A percentile compares a stretch with the other conserved stretches of the same genome.
Conservation (phyloP, 2,888 invertebrate species). For the Alloscopus bannaensis region DNA sequence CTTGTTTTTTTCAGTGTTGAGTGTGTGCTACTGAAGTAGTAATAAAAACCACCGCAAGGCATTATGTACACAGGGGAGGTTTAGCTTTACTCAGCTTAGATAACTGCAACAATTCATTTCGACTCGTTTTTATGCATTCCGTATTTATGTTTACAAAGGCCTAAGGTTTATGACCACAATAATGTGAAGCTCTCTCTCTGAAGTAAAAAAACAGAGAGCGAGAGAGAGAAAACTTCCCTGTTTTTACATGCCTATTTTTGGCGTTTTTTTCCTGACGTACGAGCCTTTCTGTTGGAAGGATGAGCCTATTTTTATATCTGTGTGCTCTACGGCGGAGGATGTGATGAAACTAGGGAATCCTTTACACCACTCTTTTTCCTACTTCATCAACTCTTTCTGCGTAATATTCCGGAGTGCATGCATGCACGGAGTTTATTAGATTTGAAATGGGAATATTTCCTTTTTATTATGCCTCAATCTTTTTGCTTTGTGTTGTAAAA, state of each 20-base stretch:
- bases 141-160: constrained; percentile 31
- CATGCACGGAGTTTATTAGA: constrained; percentile 28
- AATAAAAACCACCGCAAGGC: constrained; percentile 49
- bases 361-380: background rate
- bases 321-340: no score
- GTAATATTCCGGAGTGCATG: background rate
- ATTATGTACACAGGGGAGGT: constrained; percentile 34
- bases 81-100: constrained; percentile 6
- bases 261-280: no score
- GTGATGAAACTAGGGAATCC: constrained; percentile 19
- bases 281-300: no score
- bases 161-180: constrained; percentile 16
- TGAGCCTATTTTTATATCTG: no score
- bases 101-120: constrained; percentile 49
- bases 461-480: constrained; percentile 3
- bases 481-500: constrained; percentile 14
- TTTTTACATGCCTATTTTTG: background rate
- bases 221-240: background rate
- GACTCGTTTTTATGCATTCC: constrained; percentile 15
- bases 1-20: background rate
- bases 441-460: constrained; percentile 12
- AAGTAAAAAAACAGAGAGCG: background rate
- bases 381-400: background rate
- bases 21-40: constrained; percentile 37
- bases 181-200: background rate